A percentile compares a stretch with the other conserved stretches of the same genome.
Evolutionary conservation across 2,113 vertebrate genomes (phyloP).

Genomic region (Casuarius casuarius): DNA sequence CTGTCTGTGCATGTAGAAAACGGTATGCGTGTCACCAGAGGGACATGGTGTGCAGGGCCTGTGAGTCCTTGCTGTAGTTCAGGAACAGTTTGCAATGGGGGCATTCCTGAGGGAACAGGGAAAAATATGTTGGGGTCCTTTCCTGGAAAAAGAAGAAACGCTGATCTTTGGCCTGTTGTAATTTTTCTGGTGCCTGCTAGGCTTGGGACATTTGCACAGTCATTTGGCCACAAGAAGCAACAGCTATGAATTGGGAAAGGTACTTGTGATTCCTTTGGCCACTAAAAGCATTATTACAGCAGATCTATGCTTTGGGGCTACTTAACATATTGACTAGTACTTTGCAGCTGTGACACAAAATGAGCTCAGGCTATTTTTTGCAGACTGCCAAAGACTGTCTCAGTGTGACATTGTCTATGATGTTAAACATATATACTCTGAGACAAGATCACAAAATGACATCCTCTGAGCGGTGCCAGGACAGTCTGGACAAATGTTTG

Average conservation of each 20-base stretch:
- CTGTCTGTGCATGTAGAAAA: background rate
- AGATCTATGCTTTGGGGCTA: fast-evolving
- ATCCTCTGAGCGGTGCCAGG: background rate
- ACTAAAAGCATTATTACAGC: background rate
- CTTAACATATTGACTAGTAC: background rate
- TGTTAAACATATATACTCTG: background rate
- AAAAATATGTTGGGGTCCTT: background rate
- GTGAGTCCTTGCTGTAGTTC: no score
- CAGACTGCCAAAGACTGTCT: background rate
- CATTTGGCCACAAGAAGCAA: background rate
- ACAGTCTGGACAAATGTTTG: background rate
- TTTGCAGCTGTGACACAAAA: fast-evolving
- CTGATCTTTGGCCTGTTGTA: background rate
- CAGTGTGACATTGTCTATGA: background rate
- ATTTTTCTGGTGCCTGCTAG: background rate
- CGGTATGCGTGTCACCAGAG: no score
- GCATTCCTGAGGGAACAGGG: no score
- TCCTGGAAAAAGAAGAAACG: background rate
- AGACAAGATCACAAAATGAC: background rate
- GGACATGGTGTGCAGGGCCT: background rate
- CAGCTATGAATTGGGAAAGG: background rate
- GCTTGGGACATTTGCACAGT: background rate
- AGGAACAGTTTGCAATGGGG: background rate
- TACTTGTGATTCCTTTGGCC: background rate
- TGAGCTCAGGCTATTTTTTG: background rate